Conservation (phyloP, 2,113 vertebrate species). For the Poeciliopsis prolifica region DNA sequence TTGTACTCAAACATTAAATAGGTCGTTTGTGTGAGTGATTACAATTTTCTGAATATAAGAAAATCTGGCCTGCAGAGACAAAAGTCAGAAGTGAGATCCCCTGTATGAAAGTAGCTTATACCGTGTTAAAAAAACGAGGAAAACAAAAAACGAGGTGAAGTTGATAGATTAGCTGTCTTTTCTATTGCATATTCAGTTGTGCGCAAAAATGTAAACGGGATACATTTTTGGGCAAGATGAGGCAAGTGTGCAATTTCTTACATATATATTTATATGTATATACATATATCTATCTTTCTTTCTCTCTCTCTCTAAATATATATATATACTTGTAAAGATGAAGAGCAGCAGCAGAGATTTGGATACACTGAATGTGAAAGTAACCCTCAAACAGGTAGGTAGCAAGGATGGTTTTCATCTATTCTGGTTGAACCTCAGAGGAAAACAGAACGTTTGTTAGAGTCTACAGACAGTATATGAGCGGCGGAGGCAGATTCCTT, state of each 20-base stretch:
- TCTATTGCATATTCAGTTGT: slow-evolving; percentile 76
- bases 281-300: neutral
- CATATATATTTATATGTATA: neutral
- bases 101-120: slow-evolving; percentile 72
- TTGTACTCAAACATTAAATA: slow-evolving; percentile 65
- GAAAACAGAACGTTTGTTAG: slow-evolving; percentile 20
- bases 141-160: slow-evolving; percentile 24
- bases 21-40: slow-evolving; percentile 47
- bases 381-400: slow-evolving; percentile 64
- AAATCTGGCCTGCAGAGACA: slow-evolving; percentile 71
- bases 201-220: slow-evolving; percentile 58
- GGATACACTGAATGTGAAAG: slow-evolving; percentile 79
- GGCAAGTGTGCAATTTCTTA: slow-evolving; percentile 62
- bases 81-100: slow-evolving; percentile 55
- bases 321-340: slow-evolving; percentile 53
- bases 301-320: neutral
- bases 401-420: slow-evolving; percentile 19
- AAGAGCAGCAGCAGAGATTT: slow-evolving; percentile 67
- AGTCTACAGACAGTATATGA: slow-evolving; percentile 16
- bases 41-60: slow-evolving; percentile 56
- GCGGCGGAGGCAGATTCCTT: slow-evolving; percentile 31
- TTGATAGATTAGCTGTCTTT: slow-evolving; percentile 48
- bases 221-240: slow-evolving; percentile 67
- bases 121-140: slow-evolving; percentile 17
- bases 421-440: slow-evolving; percentile 18